A percentile compares a stretch with the other conserved stretches of the same genome.
Evolutionary conservation across 2,888 invertebrate species (phyloP).

Genomic region (Cinara cedri): DNA sequence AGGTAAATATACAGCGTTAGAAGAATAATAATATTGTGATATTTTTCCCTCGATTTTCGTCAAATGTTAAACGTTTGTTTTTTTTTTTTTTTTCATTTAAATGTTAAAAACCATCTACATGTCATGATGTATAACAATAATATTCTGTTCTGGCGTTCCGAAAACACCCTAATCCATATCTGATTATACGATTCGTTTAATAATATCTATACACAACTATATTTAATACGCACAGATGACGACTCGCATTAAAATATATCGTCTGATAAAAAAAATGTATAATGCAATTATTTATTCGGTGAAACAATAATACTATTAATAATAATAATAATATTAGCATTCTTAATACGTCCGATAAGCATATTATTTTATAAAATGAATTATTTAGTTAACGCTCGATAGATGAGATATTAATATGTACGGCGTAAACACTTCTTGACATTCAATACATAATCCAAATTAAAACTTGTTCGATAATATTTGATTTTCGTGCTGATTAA

Average conservation of each 20-base stretch:
- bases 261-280: background rate
- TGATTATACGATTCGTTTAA: too few species aligned
- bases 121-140: too few species aligned
- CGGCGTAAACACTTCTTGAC: slow-evolving; percentile 13
- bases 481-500: slow-evolving; percentile 53
- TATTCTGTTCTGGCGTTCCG: too few species aligned
- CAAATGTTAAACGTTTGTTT: too few species aligned
- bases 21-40: too few species aligned
- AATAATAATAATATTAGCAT: slow-evolving; percentile 18
- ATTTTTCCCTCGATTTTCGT: too few species aligned
- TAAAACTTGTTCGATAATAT: slow-evolving; percentile 55
- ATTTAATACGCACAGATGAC: background rate
- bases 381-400: slow-evolving; percentile 42
- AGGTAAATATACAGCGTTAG: too few species aligned
- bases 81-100: too few species aligned
- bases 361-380: slow-evolving; percentile 39
- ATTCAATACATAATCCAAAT: slow-evolving; percentile 52
- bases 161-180: too few species aligned
- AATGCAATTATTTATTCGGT: background rate
- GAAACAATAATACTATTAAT: background rate
- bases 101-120: too few species aligned
- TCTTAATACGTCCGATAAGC: slow-evolving; percentile 16
- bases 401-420: slow-evolving; percentile 42
- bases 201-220: too few species aligned
- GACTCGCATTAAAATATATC: background rate